These are phyloP conservation scores for Pyxicephalus adspersus DNA, from an alignment of 2,113 vertebrate genomes.

Conservation along the genomic window DNA sequence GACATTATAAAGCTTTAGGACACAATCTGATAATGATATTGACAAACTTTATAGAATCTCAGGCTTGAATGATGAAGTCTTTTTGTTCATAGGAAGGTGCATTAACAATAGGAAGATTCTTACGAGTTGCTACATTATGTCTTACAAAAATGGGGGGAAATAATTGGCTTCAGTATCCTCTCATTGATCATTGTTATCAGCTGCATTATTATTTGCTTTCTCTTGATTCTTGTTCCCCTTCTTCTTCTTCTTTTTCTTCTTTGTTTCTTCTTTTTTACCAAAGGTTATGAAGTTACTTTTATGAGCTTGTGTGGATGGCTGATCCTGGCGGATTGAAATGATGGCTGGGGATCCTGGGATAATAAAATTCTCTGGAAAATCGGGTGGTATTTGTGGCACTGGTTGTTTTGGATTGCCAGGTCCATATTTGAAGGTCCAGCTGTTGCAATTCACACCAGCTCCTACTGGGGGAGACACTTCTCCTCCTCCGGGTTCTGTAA, in stretches of 20 bases:
- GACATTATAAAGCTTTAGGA: conserved; percentile 82
- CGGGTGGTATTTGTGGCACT: conserved; percentile 93
- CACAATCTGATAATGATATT: conserved; percentile 78
- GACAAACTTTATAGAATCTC: conserved; percentile 76
- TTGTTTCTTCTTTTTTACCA: conserved; percentile 97
- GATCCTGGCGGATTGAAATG: conserved; percentile 97
- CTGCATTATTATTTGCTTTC: conserved; percentile 85
- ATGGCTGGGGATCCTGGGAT: conserved; percentile 98
- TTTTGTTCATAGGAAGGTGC: conserved; percentile 68
- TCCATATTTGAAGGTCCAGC: conserved; percentile 98
- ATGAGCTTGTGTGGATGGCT: conserved; percentile 84
- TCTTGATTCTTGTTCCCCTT: conserved; percentile 94
- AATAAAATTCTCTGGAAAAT: conserved; percentile 98
- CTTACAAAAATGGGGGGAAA: conserved; percentile 79
- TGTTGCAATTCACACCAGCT: conserved; percentile 97
- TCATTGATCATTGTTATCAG: conserved; percentile 93
- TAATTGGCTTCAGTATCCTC: conserved; percentile 72
- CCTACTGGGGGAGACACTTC: conserved; percentile 96
- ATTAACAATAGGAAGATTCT: conserved; percentile 70
- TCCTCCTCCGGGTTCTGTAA: conserved; percentile 91
- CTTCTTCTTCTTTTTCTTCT: conserved; percentile 99
- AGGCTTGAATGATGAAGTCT: conserved; percentile 75
- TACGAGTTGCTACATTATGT: conserved; percentile 79
- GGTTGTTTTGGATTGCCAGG: conserved; percentile 90
- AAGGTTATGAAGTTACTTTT: conserved; percentile 99